Percentiles rank a stretch among this genome's conserved stretches.
phyloP scores from a whole-genome alignment of 2,888 invertebrate genomes.

The Macrophya annulata region DNA sequence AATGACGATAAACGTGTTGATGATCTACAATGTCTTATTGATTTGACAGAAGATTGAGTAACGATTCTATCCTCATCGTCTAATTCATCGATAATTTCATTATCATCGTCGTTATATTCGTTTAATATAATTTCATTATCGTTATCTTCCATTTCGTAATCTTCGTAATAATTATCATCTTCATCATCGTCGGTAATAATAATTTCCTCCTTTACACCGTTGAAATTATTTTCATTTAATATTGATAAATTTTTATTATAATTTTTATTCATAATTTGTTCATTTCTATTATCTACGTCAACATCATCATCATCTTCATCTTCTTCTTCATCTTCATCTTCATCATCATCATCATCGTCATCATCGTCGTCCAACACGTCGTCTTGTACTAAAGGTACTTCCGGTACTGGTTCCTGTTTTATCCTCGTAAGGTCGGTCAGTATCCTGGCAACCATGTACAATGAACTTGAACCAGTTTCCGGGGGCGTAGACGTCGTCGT shows the following conservation, averaged over 20 bases:
- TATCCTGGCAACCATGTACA: slow-evolving; percentile 84
- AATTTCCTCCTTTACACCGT: slow-evolving; percentile 68
- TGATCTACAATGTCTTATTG: too few relatives aligned
- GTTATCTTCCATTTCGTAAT: slow-evolving; percentile 61
- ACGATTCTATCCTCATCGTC: not conserved
- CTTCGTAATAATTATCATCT: slow-evolving; percentile 43
- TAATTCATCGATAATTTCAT: slow-evolving; percentile 1
- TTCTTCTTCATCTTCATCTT: too few relatives aligned
- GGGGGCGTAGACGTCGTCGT: slow-evolving; percentile 34
- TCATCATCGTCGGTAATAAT: slow-evolving; percentile 69
- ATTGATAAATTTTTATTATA: not conserved
- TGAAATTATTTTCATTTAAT: not conserved
- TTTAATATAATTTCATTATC: slow-evolving; percentile 64
- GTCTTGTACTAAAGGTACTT: slow-evolving; percentile 75
- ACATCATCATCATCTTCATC: too few relatives aligned
- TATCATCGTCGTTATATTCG: not conserved
- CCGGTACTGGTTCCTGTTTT: slow-evolving; percentile 82
- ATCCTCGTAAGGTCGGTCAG: slow-evolving; percentile 83
- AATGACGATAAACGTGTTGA: not conserved
- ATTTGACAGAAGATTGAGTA: not conserved
- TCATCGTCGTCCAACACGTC: slow-evolving; percentile 60
- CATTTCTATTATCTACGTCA: too few relatives aligned
- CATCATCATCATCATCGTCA: too few relatives aligned
- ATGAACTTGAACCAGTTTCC: slow-evolving; percentile 70
- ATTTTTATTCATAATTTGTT: too few relatives aligned